Evolutionary conservation across 1,140 invertebrate species (phyloP), one percentile per base, ranked within the genome.

Genomic region (Apis laboriosa): DNA sequence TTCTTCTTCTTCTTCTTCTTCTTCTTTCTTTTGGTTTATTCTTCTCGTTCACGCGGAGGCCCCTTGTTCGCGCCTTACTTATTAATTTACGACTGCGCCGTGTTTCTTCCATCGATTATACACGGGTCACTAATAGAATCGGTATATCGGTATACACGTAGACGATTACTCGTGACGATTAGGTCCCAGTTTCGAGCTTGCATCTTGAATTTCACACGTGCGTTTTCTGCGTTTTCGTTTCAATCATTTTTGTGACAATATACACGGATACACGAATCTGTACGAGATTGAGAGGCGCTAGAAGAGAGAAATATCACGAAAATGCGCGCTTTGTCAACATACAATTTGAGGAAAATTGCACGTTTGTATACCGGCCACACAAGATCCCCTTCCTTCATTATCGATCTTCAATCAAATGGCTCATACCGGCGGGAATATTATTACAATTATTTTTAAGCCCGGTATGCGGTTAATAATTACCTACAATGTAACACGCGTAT

Each of bases 101-200:
- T 63, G 74, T 76, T 76, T 64, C 49, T 28, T 28, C 19, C 43
- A 63, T 53, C 19, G 17, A 63, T 64, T 75, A 75, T 75, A 75
- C 19, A 19, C 73, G 19, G 3, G 34, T 49, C 51, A 24, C 15
- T 75, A 75, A 75, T 61, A 63, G 73, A 49, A 75, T 75, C 43
- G 9, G 73, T 75, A 75, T 49, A 28, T 61, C 43, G 17, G 19
- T 24, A 61, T 19, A 24, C 15, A 19, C 21, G 51, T 12, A 61
- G 9, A 21, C 34, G 17, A 7, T 43, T 43, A 43, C 34, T 7
- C 34, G 34, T 43, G 34, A 19, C 9, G 34, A 75, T 49, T 51
- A 76, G 49, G 19, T 63, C 11, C 15, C 43, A 28, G 43, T 21
- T 63, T 51, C 24, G 19, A 51, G 21, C 1, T 5, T 12, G 21